These are phyloP conservation scores for Apamea sordens DNA, from an alignment of 2,888 invertebrate species.

Conservation along the genomic window DNA sequence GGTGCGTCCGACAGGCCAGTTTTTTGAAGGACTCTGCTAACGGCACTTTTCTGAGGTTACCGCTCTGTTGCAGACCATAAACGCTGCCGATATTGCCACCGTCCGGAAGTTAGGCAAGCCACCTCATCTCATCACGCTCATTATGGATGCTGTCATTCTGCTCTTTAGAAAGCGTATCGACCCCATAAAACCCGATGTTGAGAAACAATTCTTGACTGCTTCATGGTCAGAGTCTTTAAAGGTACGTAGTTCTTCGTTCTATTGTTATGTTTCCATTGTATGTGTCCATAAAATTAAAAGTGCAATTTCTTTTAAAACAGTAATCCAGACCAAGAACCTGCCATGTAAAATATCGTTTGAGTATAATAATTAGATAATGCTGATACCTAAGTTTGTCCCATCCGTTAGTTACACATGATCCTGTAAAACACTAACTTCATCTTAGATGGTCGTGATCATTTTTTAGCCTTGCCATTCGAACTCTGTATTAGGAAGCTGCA, in stretches of 20 bases:
- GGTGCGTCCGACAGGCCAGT: conserved; percentile 77
- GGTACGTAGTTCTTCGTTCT: conserved; percentile 79
- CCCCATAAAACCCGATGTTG: conserved; percentile 92
- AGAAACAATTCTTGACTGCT: conserved; percentile 93
- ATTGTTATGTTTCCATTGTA: not conserved
- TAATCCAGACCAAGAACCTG: not conserved
- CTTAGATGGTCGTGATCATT: no score
- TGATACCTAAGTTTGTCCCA: not conserved
- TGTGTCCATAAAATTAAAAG: not conserved
- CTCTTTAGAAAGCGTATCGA: conserved; percentile 94
- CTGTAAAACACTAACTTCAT: not conserved
- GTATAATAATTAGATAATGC: not conserved
- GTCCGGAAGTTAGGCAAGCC: conserved; percentile 97
- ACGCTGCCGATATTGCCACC: conserved; percentile 96
- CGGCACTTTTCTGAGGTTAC: not conserved
- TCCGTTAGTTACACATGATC: not conserved
- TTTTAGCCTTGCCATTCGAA: not conserved
- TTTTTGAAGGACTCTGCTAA: not conserved
- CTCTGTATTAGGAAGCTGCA: not conserved
- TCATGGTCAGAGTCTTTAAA: conserved; percentile 97
- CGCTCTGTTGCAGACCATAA: conserved; percentile 93
- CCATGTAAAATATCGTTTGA: not conserved
- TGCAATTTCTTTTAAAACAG: not conserved
- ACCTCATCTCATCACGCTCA: conserved; percentile 96
- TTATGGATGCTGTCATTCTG: conserved; percentile 96